Evolutionary conservation across 2,888 invertebrate genomes (phyloP).

Genomic region (Malthinus seriepunctatus): DNA sequence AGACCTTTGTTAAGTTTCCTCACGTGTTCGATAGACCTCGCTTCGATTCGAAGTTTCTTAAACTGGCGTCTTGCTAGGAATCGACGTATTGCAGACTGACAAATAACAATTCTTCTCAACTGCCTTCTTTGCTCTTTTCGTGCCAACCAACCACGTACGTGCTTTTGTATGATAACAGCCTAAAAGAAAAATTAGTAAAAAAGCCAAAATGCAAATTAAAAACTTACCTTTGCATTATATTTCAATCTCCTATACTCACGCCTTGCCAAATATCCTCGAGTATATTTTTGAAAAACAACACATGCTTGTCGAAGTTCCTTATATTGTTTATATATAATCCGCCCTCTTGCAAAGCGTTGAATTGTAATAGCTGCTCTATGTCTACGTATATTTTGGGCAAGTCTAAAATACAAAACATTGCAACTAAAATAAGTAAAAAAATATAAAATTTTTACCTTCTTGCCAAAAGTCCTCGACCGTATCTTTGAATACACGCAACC

Average conservation of each 20-base stretch:
- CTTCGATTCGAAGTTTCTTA: constrained; percentile 88
- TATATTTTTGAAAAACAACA: constrained; percentile 72
- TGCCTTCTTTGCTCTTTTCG: constrained; percentile 67
- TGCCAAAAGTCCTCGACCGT: constrained; percentile 81
- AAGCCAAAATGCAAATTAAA: constrained; percentile 36
- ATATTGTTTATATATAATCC: constrained; percentile 75
- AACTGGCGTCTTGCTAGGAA: constrained; percentile 83
- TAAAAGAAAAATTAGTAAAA: constrained; percentile 46
- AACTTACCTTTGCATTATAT: constrained; percentile 63
- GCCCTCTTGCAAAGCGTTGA: constrained; percentile 81
- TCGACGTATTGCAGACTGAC: constrained; percentile 74
- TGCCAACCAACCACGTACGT: constrained; percentile 80
- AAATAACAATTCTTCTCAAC: constrained; percentile 68
- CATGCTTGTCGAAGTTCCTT: constrained; percentile 63
- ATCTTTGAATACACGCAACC: constrained; percentile 74
- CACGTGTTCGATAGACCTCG: constrained; percentile 92
- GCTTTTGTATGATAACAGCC: constrained; percentile 81
- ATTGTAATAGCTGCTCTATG: constrained; percentile 78
- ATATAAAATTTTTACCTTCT: constrained; percentile 61
- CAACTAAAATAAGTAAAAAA: constrained; percentile 7
- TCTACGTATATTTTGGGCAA: constrained; percentile 70
- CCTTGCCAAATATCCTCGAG: constrained; percentile 75
- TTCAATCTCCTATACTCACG: constrained; percentile 62
- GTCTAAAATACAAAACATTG: constrained; percentile 52
- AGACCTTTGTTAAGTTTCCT: constrained; percentile 91